A percentile compares a stretch with the other conserved stretches of the same genome.
Conservation (phyloP, 2,888 invertebrate species). For the Sarcophaga variegata region DNA sequence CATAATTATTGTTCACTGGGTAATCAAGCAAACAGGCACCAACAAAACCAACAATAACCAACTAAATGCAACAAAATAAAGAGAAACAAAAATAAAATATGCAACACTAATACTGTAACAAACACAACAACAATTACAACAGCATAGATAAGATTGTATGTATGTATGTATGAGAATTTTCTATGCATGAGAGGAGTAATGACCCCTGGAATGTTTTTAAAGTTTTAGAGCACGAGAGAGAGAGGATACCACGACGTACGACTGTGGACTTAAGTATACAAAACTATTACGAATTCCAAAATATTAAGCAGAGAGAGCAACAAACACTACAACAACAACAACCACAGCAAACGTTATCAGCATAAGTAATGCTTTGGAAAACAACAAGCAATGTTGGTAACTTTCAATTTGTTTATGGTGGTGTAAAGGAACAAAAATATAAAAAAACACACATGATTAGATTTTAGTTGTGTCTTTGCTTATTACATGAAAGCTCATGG, state of each 20-base stretch:
- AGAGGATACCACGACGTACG: background rate
- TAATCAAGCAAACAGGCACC: background rate
- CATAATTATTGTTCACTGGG: background rate
- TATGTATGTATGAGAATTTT: background rate
- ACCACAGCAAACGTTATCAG: background rate
- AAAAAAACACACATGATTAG: no score
- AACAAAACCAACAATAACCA: constrained; percentile 4
- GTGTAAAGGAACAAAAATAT: no score
- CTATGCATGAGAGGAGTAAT: constrained; percentile 27
- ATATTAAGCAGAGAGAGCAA: constrained; percentile 9
- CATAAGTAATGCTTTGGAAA: background rate
- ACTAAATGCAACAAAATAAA: constrained; percentile 45
- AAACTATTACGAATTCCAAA: constrained; percentile 34
- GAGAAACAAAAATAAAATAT: constrained; percentile 27
- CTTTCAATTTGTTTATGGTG: no score
- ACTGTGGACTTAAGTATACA: constrained; percentile 3
- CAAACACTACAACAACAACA: background rate
- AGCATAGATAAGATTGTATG: background rate
- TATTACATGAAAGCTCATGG: no score
- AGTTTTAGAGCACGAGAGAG: background rate
- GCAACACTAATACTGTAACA: constrained; percentile 10
- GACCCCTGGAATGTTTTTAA: constrained; percentile 39
- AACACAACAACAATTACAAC: background rate
- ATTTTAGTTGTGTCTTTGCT: no score
- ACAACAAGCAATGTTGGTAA: no score